Evolutionary conservation across 2,888 invertebrate species (phyloP).

Genomic region (Parochlus steinenii): DNA sequence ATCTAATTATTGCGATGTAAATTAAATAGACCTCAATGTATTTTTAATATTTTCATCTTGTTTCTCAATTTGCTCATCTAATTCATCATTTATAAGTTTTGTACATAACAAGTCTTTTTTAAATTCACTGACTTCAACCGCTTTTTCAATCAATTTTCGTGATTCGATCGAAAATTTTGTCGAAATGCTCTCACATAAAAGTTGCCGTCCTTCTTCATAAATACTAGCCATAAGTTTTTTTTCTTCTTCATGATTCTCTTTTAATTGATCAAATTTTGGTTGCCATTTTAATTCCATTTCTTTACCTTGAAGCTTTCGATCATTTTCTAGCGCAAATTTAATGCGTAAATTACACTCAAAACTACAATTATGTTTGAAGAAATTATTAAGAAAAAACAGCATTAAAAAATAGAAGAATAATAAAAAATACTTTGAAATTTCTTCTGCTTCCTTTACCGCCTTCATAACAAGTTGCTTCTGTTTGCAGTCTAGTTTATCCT

Average conservation of each 20-base stretch:
- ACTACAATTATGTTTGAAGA: not conserved
- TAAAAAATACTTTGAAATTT: not conserved
- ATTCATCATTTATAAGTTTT: constrained; percentile 3
- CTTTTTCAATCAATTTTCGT: constrained; percentile 1
- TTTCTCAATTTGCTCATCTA: not conserved
- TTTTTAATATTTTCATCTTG: constrained; percentile 3
- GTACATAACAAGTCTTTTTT: constrained; percentile 1
- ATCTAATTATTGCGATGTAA: too few species aligned
- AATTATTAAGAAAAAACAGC: not conserved
- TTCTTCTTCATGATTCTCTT: constrained; percentile 1
- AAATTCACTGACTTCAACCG: not conserved
- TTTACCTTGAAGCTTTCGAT: not conserved
- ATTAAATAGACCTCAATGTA: too few species aligned
- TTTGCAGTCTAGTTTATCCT: not conserved
- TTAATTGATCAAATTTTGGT: not conserved
- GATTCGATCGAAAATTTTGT: constrained; percentile 4
- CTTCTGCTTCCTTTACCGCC: not conserved
- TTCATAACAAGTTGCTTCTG: not conserved
- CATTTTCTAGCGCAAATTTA: not conserved
- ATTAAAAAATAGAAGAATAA: not conserved
- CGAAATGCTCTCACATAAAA: not conserved
- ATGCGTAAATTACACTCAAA: not conserved
- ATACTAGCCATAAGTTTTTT: constrained; percentile 1
- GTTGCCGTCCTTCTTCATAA: not conserved
- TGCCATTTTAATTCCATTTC: not conserved